Evolutionary conservation across 2,113 vertebrate species (phyloP), one percentile per base, ranked within the genome.

Genomic region (Toxostoma redivivum): DNA sequence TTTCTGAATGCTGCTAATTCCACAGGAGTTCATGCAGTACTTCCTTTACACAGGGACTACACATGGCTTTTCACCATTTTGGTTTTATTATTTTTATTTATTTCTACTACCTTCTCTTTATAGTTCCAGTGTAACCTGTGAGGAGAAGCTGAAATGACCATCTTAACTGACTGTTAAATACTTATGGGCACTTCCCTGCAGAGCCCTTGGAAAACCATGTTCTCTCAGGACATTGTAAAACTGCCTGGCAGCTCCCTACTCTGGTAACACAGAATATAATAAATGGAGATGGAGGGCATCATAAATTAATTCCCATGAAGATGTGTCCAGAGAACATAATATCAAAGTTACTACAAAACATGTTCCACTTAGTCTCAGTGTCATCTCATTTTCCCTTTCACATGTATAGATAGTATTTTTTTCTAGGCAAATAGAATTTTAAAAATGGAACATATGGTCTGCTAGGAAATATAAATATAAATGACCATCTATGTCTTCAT

Each of bases 61-160:
- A 79, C 21, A 70, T 48, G 60, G 19, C n/a, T 93, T 95, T 91
- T 67, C 30, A 74, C 2, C 30, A 37, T 91, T 96, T 48, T 71
- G 38, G 17, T 69, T 96, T 96, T 93, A 93, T 88, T 88, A 79
- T 57, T 71, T 94, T 90, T 89, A 92, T 84, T 96, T 96, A 95
- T 89, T 96, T 77, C 54, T 71, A 17, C 73, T 95, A 78, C 42
- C 45, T 91, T 96, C 67, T 94, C 69, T 95, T 97, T 95, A 85
- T 79, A 71, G 64, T 86, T 93, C 56, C 61, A 91, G 37, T 1
- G 12, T 84, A 95, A 94, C 64, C n/a, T 88, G 38, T 51, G 51
- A 87, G 50, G 31, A 84, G 69, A 88, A 84, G 30, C 50, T 85
- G 76, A 95, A 51, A 95, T 76, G 65, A 89, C 71, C 57, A 71